phyloP scores from a whole-genome alignment of 2,797 vertebrate species.

The Pitangus sulphuratus region DNA sequence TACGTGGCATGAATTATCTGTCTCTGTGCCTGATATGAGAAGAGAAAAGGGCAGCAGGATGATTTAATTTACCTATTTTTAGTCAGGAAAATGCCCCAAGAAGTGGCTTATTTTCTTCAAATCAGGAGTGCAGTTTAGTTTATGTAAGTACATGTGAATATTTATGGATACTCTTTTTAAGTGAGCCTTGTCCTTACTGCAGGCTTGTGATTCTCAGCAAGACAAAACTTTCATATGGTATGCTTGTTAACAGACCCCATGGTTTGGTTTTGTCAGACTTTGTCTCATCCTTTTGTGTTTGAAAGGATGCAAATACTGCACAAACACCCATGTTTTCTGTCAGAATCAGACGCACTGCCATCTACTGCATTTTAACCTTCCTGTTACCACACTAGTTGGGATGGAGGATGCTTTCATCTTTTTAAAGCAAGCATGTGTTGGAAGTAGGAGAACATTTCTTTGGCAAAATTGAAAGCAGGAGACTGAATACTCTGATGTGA shows the following conservation, averaged over 20 bases:
- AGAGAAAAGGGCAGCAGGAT: neutral
- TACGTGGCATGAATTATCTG: neutral
- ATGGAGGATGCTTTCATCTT: neutral
- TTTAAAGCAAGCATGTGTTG: neutral
- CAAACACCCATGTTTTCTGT: neutral
- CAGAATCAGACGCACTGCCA: neutral
- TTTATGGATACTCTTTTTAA: neutral
- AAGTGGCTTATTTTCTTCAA: neutral
- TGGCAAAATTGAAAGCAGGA: neutral
- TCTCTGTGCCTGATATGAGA: neutral
- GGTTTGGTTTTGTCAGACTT: neutral
- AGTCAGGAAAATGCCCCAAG: neutral
- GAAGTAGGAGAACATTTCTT: neutral
- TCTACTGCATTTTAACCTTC: neutral
- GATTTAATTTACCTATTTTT: neutral
- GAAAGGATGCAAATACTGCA: neutral
- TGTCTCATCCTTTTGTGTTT: neutral
- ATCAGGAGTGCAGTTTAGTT: neutral
- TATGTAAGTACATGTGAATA: neutral
- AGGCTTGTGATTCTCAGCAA: neutral
- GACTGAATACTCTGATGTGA: neutral
- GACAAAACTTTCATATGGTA: rapidly evolving
- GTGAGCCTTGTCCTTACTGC: rapidly evolving
- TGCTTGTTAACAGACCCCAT: neutral
- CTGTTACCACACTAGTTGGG: neutral